Conservation (phyloP, 2,888 invertebrate species). For the Axea sp. region DNA sequence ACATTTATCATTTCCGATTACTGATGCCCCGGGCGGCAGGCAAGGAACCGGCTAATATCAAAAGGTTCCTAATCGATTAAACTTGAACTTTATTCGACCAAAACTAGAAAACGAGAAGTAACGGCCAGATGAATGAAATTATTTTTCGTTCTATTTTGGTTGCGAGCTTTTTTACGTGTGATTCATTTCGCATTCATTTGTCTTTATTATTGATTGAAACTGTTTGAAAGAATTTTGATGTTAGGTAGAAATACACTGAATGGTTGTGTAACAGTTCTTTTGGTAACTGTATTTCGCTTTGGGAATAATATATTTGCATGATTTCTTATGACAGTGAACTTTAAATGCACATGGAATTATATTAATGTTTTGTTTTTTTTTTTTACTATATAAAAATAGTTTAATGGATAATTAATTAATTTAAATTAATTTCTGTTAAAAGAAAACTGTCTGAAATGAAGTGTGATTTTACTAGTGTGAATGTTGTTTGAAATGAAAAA, state of each 20-base stretch:
- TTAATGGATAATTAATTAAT: too few species aligned
- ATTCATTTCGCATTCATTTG: conserved; percentile 11
- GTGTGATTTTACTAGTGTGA: too few species aligned
- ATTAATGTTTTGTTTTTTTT: too few species aligned
- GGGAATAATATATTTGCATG: too few species aligned
- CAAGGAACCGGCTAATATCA: conserved; percentile 20
- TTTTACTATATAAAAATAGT: too few species aligned
- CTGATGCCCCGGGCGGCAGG: conserved; percentile 3
- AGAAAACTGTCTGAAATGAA: too few species aligned
- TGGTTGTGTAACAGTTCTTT: too few species aligned
- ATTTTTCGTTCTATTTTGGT: conserved; percentile 8
- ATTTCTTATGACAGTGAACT: too few species aligned
- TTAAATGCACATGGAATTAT: too few species aligned
- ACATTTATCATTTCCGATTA: conserved; percentile 35
- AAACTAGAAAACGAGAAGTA: conserved; percentile 30
- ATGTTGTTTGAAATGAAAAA: too few species aligned
- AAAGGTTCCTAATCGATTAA: conserved; percentile 44
- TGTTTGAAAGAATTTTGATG: conserved; percentile 7
- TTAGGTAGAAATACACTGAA: conserved; percentile 15
- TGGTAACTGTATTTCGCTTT: too few species aligned
- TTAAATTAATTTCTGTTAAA: too few species aligned
- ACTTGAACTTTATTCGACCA: conserved; percentile 51
- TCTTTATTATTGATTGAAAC: conserved; percentile 21
- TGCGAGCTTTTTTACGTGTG: conserved; percentile 1
- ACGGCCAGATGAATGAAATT: conserved; percentile 25